phyloP scores from a whole-genome alignment of 2,113 vertebrate species.

The Barnardius zonarius region DNA sequence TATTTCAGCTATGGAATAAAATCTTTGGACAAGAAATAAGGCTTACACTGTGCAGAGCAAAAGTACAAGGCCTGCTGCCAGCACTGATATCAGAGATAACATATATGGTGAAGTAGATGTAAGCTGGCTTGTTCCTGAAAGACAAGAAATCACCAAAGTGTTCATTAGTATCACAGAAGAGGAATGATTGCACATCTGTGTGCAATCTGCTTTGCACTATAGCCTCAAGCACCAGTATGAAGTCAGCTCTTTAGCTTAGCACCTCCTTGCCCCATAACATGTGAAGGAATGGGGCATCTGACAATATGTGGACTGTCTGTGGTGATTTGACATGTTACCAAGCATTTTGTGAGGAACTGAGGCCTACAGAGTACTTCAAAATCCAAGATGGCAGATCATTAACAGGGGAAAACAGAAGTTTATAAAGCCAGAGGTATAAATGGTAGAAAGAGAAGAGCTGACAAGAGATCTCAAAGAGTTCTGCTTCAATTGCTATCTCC shows the following conservation, averaged over 20 bases:
- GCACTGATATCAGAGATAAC: not conserved
- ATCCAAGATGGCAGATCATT: not conserved
- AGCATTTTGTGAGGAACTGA: not conserved
- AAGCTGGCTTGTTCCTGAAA: not conserved
- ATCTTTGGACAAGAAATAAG: not conserved
- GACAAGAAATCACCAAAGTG: not conserved
- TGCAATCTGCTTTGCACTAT: not conserved
- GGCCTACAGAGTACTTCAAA: not conserved
- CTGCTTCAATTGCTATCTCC: not conserved
- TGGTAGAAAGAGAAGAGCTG: not conserved
- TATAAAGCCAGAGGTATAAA: not conserved
- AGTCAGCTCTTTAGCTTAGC: not conserved
- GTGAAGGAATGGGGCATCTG: not conserved
- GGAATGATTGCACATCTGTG: not conserved
- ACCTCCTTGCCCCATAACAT: not conserved
- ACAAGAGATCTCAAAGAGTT: not conserved
- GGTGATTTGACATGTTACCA: not conserved
- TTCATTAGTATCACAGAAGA: not conserved
- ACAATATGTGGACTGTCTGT: accelerated
- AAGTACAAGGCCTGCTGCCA: not conserved
- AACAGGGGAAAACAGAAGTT: not conserved
- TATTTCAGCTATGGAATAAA: not conserved
- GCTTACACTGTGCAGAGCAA: conserved; percentile 9
- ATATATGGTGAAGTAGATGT: not conserved
- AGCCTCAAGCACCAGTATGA: accelerated